Conservation (phyloP, 2,888 invertebrate species). For the Xylophagus ater region DNA sequence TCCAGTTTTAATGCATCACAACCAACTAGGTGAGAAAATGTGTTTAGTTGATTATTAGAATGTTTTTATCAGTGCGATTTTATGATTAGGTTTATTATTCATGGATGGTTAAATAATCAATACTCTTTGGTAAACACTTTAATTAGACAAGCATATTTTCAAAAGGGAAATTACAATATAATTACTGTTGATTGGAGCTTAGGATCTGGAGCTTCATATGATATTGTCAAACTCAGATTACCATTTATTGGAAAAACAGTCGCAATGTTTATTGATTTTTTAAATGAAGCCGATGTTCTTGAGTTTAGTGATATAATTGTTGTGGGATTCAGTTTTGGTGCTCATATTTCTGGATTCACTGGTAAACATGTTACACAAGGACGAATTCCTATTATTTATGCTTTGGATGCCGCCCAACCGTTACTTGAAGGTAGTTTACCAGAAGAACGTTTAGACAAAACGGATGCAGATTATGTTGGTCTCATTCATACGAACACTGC, state of each 20-base stretch:
- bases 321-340: conserved; percentile 49
- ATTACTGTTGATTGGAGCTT: conserved; percentile 51
- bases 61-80: conserved; percentile 14
- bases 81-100: conserved; percentile 36
- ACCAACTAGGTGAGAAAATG: conserved; percentile 1
- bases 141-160: conserved; percentile 41
- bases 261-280: conserved; percentile 28
- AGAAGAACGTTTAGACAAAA: conserved; percentile 22
- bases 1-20: conserved; percentile 5
- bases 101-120: conserved; percentile 49
- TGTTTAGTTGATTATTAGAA: conserved; percentile 8
- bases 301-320: conserved; percentile 40
- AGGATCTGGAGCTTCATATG: conserved; percentile 47
- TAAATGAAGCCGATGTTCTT: conserved; percentile 41
- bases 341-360: conserved; percentile 46
- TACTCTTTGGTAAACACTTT: conserved; percentile 32
- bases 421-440: conserved; percentile 23
- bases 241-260: conserved; percentile 24
- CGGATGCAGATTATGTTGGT: conserved; percentile 33
- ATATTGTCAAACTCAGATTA: conserved; percentile 41
- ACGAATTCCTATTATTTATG: conserved; percentile 43
- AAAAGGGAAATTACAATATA: conserved; percentile 46
- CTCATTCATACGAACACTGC: conserved; percentile 32
- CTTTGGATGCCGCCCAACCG: conserved; percentile 24
- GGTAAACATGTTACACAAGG: conserved; percentile 46